phyloP scores from a whole-genome alignment of 2,797 vertebrate genomes.

The Otus scops region DNA sequence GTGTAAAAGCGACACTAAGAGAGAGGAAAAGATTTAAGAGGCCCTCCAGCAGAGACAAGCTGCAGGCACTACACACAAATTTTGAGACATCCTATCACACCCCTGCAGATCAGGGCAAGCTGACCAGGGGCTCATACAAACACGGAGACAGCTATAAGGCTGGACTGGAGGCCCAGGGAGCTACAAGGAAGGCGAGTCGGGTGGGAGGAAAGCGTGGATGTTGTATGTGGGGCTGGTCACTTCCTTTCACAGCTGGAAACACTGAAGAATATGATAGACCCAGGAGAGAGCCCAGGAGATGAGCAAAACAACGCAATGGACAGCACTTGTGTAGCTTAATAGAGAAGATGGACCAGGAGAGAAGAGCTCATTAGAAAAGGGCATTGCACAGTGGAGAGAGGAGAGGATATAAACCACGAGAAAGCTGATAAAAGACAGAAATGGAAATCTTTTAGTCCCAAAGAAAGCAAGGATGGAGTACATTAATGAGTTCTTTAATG shows the following conservation, averaged over 20 bases:
- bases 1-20: not conserved
- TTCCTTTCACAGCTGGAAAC: not conserved
- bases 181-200: not conserved
- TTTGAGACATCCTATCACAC: not conserved
- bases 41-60: not conserved
- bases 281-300: not conserved
- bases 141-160: not conserved
- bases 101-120: not conserved
- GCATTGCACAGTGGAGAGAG: not conserved
- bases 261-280: not conserved
- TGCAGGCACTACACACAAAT: not conserved
- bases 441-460: constrained; percentile 25
- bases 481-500: constrained; percentile 46
- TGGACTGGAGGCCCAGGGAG: not conserved
- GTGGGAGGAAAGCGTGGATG: not conserved
- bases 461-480: constrained; percentile 1
- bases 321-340: not conserved
- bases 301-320: not conserved
- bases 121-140: accelerated
- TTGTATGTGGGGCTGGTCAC: not conserved
- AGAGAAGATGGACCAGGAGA: not conserved
- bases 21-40: not conserved
- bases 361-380: constrained; percentile 49
- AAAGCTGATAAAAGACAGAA: constrained; percentile 45
- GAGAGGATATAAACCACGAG: not conserved